Percentiles rank a stretch among this genome's conserved stretches.
Conservation (phyloP, 2,113 vertebrate genomes). For the Podocnemis expansa region DNA sequence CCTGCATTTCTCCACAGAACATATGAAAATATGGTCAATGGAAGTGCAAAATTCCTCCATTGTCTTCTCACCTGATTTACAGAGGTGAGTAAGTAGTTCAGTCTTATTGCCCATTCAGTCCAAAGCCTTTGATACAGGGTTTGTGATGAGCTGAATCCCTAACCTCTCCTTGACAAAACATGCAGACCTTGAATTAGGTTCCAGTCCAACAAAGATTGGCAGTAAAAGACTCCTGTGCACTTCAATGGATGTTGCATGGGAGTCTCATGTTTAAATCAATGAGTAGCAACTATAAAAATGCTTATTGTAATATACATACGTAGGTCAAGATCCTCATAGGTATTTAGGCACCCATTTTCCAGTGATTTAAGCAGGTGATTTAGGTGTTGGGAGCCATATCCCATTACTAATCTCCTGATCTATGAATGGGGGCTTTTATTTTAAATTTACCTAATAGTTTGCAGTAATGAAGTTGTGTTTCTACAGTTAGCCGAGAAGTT, state of each 20-base stretch:
- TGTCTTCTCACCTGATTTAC: background rate
- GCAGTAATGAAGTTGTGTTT: background rate
- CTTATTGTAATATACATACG: no score
- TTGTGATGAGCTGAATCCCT: background rate
- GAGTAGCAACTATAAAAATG: no score
- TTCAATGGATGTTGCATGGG: no score
- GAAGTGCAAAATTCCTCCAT: background rate
- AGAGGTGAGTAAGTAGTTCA: conserved; percentile 8
- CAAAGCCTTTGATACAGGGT: background rate
- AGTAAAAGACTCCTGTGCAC: no score
- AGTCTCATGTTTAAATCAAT: no score
- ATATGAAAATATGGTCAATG: background rate
- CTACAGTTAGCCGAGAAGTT: no score
- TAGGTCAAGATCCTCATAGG: no score
- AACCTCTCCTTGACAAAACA: background rate
- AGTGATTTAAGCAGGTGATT: background rate
- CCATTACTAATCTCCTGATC: no score
- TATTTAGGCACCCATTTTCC: no score
- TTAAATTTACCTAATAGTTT: background rate
- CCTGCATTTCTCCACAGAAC: background rate
- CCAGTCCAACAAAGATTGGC: no score
- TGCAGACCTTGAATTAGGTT: no score
- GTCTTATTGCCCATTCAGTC: conserved; percentile 5
- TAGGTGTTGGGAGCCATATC: background rate
- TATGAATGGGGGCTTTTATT: background rate